Conservation (phyloP, 2,888 invertebrate genomes). For the Frankliniella intonsa region DNA sequence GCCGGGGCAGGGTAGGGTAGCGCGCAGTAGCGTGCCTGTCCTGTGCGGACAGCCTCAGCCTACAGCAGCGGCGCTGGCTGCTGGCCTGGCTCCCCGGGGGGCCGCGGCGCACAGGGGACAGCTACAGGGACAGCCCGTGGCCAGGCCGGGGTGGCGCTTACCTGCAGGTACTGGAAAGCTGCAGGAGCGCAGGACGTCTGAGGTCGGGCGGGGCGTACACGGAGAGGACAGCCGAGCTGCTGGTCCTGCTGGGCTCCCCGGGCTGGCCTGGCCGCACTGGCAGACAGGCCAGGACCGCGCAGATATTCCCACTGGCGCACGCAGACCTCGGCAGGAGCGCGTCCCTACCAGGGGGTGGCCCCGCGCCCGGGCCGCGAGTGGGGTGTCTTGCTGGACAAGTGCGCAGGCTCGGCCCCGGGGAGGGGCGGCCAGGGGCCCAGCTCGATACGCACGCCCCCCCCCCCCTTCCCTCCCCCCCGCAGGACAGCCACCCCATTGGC, state of each 20-base stretch:
- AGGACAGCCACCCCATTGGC: background rate
- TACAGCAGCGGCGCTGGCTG: no score
- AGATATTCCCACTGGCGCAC: background rate
- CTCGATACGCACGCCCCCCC: background rate
- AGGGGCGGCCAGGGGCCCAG: background rate
- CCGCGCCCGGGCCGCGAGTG: background rate
- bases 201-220: background rate
- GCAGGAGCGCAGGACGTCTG: background rate
- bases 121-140: no score
- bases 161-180: no score
- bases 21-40: no score
- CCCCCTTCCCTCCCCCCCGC: background rate
- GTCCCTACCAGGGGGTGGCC: background rate
- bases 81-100: no score
- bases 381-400: constrained; percentile 21
- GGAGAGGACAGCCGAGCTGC: background rate
- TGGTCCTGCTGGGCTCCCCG: background rate
- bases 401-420: background rate
- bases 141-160: no score
- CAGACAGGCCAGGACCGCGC: background rate
- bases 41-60: no score
- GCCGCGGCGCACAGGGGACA: no score
- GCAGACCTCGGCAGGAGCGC: background rate
- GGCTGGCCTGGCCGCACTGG: background rate
- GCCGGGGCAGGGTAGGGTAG: background rate